These are phyloP conservation scores for Chironomus tepperi DNA, from an alignment of 1,140 invertebrate genomes.

Conservation along the genomic window DNA sequence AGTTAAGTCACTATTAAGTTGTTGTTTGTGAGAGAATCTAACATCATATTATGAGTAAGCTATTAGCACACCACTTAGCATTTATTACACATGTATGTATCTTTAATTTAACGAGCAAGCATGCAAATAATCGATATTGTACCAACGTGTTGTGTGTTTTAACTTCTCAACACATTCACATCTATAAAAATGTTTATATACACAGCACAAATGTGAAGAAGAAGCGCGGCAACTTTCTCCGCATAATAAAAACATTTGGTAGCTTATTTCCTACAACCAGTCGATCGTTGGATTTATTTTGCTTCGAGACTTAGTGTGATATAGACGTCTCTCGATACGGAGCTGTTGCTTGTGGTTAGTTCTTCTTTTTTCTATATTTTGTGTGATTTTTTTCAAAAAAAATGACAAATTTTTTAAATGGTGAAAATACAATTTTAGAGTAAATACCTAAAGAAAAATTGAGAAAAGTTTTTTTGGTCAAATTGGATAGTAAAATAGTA, in stretches of 20 bases:
- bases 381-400: not conserved
- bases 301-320: not conserved
- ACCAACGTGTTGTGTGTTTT: not conserved
- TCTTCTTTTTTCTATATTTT: not conserved
- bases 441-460: no score
- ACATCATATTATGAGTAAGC: no score
- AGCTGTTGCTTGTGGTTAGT: not conserved
- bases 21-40: no score
- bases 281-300: slow-evolving; percentile 17
- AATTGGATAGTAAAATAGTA: no score
- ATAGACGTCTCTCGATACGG: not conserved
- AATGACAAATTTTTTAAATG: not conserved
- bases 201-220: not conserved
- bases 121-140: not conserved
- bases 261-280: slow-evolving; percentile 9
- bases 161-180: not conserved
- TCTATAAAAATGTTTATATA: not conserved
- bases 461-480: no score
- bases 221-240: slow-evolving; percentile 15
- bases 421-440: no score
- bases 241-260: slow-evolving; percentile 22
- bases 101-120: not conserved
- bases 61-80: no score
- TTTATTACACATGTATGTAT: no score
- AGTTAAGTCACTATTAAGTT: no score